Conservation (phyloP, 2,888 invertebrate species). For the Caenorhabditis sinica region DNA sequence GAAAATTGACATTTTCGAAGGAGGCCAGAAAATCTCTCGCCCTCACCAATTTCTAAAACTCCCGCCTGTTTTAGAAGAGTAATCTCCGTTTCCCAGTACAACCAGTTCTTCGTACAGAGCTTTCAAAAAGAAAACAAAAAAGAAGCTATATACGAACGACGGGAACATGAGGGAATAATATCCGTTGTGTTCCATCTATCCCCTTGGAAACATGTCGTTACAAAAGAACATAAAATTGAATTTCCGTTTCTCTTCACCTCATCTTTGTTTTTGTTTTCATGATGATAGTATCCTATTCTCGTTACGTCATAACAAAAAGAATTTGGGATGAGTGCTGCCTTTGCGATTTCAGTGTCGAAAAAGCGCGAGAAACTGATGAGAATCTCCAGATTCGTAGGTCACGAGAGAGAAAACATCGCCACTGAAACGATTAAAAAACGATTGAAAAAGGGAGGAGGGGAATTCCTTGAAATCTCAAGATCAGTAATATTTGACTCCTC, state of each 20-base stretch:
- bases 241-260: neutral
- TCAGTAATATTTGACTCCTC: constrained; percentile 37
- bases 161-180: neutral
- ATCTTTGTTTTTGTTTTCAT: constrained; percentile 6
- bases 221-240: constrained; percentile 2
- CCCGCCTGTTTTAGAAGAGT: no score
- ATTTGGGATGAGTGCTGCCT: neutral
- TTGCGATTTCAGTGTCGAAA: constrained; percentile 6
- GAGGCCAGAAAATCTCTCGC: no score
- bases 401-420: constrained; percentile 45
- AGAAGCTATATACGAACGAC: neutral
- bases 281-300: neutral
- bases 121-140: neutral
- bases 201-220: constrained; percentile 12
- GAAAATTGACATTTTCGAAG: no score
- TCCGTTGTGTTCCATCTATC: neutral
- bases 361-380: constrained; percentile 27
- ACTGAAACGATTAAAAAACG: constrained; percentile 23
- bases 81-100: no score
- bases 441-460: neutral
- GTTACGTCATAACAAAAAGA: constrained; percentile 28
- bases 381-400: constrained; percentile 50
- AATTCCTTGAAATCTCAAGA: constrained; percentile 38
- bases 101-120: no score
- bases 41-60: no score